Base-by-base conservation (phyloP, 2,113 vertebrate genomes). In the Nyctibius bracteatus region DNA sequence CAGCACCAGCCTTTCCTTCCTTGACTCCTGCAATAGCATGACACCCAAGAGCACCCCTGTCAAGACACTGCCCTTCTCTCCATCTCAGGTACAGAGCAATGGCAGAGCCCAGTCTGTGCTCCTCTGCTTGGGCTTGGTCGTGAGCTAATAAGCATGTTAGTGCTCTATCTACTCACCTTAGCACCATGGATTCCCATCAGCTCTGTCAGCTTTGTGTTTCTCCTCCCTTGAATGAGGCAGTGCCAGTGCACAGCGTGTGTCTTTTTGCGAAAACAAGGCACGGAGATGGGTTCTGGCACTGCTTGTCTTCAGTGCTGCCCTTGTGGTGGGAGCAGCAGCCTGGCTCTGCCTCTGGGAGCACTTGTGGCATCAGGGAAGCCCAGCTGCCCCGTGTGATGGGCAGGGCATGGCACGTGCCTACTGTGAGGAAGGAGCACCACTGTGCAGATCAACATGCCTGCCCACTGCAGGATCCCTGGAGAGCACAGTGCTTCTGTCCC, bases 11-110 rank as follows among this genome's bases (percentile, higher is more conserved):
- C 78, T 98, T 3, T 99, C 99, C 14, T 95, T 97, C 94, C 97
- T 98, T 27, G 99, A 99, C 90, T 98, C 97, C 71, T 98, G 97
- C 93, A 98, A 98, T 86, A 98, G 99, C 93, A 99, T 99, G 98
- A 99, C 99, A 0, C 99, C 99, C 22, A 99, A 99, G 95, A 99
- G 98, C 97, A 99, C 99, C 1, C 99, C 99, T 0, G 99, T 99
- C 62, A 99, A 99, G 96, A 97, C 98, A 6, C 95, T 99, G 95
- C 99, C 99, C 33, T 99, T 99, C 96, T 99, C 99, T 31, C 99
- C 99, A 12, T 99, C 99, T 70, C 99, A 99, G 98, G 99, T 99
- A 96, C 5, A 44, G 89, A 62, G 52, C 23, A 17, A 3, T 35
- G 62, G 31, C 5, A 23, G n/a, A 43, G 55, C 25, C 31, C 4